Base-by-base conservation (phyloP, 2,888 invertebrate genomes). In the Synergus gifuensis region DNA sequence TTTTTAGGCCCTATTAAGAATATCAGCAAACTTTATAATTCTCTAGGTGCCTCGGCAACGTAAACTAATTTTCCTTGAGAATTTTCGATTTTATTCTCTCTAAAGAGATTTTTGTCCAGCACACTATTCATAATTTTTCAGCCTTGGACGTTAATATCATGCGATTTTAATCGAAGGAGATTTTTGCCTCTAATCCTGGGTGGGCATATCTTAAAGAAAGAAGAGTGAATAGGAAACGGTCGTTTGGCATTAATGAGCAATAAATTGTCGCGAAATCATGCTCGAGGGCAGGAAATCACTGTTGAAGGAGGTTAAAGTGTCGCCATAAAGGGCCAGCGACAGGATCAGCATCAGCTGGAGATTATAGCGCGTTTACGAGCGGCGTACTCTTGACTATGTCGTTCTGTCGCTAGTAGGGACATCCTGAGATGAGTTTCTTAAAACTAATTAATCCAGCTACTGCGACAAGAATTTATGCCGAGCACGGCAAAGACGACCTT, bases 241-340 rank as follows among this genome's bases (percentile, higher is more conserved):
- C 84, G 79, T 85, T 85, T 63, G 77, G 83, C 83, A 86, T 87
- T 88, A 88, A 88, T 86, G 87, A 87, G 83, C 82, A 80, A 83
- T 84, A 83, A 84, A 85, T 86, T 85, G 83, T 83, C 81, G 82
- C 84, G 81, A 85, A 87, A 88, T 88, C 85, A 79, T 78, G 84
- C 81, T 80, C 83, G 77, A 81, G 76, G 64, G 79, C 66, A 77
- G 79, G 81, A 82, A 81, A 83, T 85, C 84, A 81, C 83, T 84
- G 81, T 82, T 82, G 81, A 81, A 79, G 79, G 79, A 82, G 82
- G 81, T 87, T 87, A 87, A 88, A 88, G 87, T 86, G 87, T 86
- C 88, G 88, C 86, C 86, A 86, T 86, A 86, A 84, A 83, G 80
- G 85, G 84, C 81, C 81, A 83, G 49, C 46, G 86, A 86, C 85